Evolutionary conservation across 2,888 invertebrate genomes (phyloP), one percentile per base, ranked within the genome.

Genomic region (Nesidiocoris tenuis): DNA sequence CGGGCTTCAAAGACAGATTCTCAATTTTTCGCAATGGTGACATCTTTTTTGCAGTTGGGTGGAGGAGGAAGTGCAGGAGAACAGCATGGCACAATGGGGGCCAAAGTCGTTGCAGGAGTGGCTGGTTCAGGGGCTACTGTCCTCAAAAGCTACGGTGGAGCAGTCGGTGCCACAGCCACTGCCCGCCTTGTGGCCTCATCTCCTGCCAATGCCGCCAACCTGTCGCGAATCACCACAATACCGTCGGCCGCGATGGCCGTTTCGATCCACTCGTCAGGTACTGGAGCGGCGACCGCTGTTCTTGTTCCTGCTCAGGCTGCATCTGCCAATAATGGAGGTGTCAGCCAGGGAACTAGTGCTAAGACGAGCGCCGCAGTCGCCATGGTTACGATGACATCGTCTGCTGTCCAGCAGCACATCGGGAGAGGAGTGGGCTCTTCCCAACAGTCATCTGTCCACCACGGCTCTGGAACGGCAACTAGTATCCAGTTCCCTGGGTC

Each of bases 201-300:
- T 17, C 67, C 74, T 19, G 16, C 65, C 19, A 56, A 61, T 23
- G 39, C 79, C 9, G 65, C 78, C 9, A 59, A 68, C 54, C 55
- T 79, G 18, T 77, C 78, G 9, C 76, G 79, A 56, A 79, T 79
- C 64, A 66, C 76, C 7, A 76, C 78, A 16, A 25, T 75, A 3
- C 70, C 77, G 7, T 71, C 78, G 1, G 75, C 76, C 18, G 75
- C 76, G 17, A 78, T 79, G 70, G 79, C 65, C 17, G 72, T 79
- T 3, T 77, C 77, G 0, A 74, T 79, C 5, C 79, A 78, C 57
- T 3, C 39, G 12, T 39, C 39, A 39, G 39, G 39, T 39, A 7
- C 39, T 39, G 39, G 39, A 39, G 75, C 77, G 2, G 65, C 65
- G 2, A 61, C 72, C 23, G 76, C 76, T 18, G 75, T 77, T 17